These are phyloP conservation scores for Synergus laeviventris DNA, from an alignment of 2,888 invertebrate genomes.

Conservation along the genomic window DNA sequence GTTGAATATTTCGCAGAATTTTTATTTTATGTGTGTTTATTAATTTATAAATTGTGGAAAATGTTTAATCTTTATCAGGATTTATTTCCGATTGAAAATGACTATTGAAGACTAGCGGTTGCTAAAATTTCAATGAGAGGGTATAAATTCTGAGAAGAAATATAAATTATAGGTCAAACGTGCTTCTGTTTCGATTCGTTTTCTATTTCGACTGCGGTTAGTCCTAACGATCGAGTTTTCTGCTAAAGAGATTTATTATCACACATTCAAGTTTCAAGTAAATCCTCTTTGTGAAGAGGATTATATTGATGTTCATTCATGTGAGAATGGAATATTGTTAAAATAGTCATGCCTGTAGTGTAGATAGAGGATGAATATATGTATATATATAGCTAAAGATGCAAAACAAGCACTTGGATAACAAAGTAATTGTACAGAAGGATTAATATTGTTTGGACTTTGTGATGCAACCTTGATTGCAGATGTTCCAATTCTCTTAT, in stretches of 20 bases:
- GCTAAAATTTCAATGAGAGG: background rate
- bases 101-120: background rate
- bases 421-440: conserved; percentile 2
- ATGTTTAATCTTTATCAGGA: background rate
- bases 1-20: too few relatives aligned
- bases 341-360: background rate
- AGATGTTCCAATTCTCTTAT: background rate
- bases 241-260: background rate
- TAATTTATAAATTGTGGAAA: too few relatives aligned
- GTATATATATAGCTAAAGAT: background rate
- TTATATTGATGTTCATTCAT: background rate
- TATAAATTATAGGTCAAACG: conserved; percentile 10
- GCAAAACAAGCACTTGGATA: conserved; percentile 17
- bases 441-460: conserved; percentile 13
- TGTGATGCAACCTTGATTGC: conserved; percentile 1
- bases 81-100: background rate
- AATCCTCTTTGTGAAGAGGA: background rate
- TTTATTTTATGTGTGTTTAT: too few relatives aligned
- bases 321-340: background rate
- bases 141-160: background rate
- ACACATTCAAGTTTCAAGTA: background rate
- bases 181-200: background rate
- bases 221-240: background rate
- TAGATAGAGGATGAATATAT: background rate
- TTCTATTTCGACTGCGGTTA: background rate